These are phyloP conservation scores for Samia ricini DNA, from an alignment of 1,140 invertebrate genomes.

Conservation along the genomic window DNA sequence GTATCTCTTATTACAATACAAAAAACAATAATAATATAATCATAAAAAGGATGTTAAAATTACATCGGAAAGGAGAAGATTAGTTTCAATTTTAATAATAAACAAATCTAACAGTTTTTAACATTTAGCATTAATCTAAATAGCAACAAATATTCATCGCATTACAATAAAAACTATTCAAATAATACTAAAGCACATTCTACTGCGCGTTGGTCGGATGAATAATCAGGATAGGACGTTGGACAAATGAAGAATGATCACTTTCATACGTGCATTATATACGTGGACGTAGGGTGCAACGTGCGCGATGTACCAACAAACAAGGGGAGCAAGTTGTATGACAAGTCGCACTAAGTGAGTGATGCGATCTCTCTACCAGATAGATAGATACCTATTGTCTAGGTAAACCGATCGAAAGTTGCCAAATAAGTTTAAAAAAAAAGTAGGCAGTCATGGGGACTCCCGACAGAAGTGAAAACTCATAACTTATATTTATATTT, in stretches of 20 bases:
- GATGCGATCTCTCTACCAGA: slow-evolving; percentile 15
- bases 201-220: background rate
- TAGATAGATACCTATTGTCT: background rate
- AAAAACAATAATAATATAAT: no score
- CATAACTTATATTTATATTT: no score
- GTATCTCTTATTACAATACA: no score
- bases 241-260: slow-evolving; percentile 74
- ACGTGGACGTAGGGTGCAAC: slow-evolving; percentile 21
- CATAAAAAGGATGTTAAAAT: no score
- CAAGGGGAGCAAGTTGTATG: slow-evolving; percentile 25
- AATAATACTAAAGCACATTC: background rate
- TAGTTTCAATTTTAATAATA: no score
- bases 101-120: no score
- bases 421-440: background rate
- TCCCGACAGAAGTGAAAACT: no score
- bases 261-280: slow-evolving; percentile 25
- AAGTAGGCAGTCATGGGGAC: no score
- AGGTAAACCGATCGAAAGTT: background rate
- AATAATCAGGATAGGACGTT: slow-evolving; percentile 25
- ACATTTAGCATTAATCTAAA: no score
- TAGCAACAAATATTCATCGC: no score
- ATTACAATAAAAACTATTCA: no score
- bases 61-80: no score
- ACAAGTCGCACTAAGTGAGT: slow-evolving; percentile 66
- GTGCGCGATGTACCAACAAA: slow-evolving; percentile 10